These are phyloP conservation scores for Leptocoma aspasia DNA, from an alignment of 2,113 vertebrate genomes.

Conservation along the genomic window DNA sequence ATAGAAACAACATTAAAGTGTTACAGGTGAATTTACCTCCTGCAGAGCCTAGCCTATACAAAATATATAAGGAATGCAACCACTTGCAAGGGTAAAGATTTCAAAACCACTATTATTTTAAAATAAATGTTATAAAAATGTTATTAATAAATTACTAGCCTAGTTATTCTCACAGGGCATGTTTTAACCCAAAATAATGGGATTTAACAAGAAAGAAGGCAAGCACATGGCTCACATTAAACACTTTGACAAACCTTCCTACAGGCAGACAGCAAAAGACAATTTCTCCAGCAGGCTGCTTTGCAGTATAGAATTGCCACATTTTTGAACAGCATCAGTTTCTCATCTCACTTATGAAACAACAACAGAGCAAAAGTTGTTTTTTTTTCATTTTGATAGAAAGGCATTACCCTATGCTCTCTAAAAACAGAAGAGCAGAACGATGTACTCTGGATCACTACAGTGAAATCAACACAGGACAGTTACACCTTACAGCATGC, in stretches of 20 bases:
- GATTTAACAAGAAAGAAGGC: background rate
- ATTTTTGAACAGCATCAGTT: background rate
- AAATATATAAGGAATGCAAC: fast-evolving
- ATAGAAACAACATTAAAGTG: background rate
- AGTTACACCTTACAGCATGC: background rate
- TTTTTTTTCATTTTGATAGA: background rate
- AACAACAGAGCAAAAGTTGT: background rate
- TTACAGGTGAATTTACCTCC: background rate
- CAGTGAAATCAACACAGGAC: background rate
- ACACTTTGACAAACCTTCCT: background rate
- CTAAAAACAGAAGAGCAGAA: background rate
- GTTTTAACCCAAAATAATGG: background rate
- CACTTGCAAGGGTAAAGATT: background rate
- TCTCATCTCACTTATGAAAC: background rate
- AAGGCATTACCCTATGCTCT: background rate
- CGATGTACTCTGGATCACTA: background rate
- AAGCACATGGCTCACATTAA: background rate
- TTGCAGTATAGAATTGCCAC: background rate
- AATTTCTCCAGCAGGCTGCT: background rate
- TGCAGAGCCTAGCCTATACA: background rate
- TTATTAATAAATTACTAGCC: background rate
- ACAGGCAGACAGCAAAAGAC: background rate
- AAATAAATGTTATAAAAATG: background rate
- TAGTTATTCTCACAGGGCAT: background rate
- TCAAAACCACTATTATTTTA: background rate